phyloP scores from a whole-genome alignment of 2,888 invertebrate genomes.

The Micropterix aruncella region DNA sequence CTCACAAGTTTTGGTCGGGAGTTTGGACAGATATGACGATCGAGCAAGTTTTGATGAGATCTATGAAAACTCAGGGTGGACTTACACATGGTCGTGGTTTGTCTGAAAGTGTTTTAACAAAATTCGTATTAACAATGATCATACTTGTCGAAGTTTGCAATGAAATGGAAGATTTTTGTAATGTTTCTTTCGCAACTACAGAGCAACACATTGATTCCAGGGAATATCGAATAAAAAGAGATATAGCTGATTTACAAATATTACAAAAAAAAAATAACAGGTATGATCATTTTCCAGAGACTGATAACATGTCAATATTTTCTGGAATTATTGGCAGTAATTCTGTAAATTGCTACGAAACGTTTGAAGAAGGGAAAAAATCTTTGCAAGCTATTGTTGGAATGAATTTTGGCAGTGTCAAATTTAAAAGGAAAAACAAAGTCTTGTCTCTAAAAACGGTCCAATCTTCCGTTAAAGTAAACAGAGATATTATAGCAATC shows the following conservation, averaged over 20 bases:
- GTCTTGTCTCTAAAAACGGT: slow-evolving; percentile 15
- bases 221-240: slow-evolving; percentile 16
- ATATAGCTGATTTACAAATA: slow-evolving; percentile 16
- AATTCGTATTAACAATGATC: slow-evolving; percentile 15
- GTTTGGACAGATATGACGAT: slow-evolving; percentile 12
- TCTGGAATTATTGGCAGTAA: slow-evolving; percentile 16
- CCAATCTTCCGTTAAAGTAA: slow-evolving; percentile 15
- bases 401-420: slow-evolving; percentile 14
- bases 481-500: slow-evolving; percentile 13
- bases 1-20: slow-evolving; percentile 13
- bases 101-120: slow-evolving; percentile 14
- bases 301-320: slow-evolving; percentile 14
- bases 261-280: slow-evolving; percentile 13
- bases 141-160: no score
- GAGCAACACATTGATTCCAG: slow-evolving; percentile 18
- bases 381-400: slow-evolving; percentile 15
- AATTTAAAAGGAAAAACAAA: slow-evolving; percentile 16
- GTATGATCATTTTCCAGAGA: slow-evolving; percentile 16
- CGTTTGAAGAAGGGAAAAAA: slow-evolving; percentile 15
- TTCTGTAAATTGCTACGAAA: slow-evolving; percentile 16
- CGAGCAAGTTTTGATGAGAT: slow-evolving; percentile 13
- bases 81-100: slow-evolving; percentile 13
- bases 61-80: slow-evolving; percentile 15
- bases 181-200: slow-evolving; percentile 12
- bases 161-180: slow-evolving; percentile 13